Evolutionary conservation across 2,888 invertebrate genomes (phyloP).

Genomic region (Drosophila mettleri): DNA sequence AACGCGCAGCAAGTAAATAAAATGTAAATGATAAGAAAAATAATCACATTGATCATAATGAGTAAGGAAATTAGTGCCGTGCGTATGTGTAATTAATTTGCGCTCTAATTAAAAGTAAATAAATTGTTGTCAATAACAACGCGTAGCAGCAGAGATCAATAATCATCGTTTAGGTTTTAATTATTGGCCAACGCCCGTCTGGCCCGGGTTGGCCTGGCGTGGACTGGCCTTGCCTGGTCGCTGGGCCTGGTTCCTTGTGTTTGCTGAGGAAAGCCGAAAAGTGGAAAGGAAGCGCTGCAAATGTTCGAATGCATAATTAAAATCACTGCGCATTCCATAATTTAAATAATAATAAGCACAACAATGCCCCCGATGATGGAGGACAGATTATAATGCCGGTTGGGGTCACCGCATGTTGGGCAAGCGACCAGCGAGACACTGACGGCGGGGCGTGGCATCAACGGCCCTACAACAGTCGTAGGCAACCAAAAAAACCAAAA

Average conservation of each 20-base stretch:
- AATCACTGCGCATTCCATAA: constrained; percentile 62
- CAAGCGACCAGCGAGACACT: constrained; percentile 1
- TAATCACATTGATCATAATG: constrained; percentile 2
- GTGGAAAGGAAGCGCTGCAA: constrained; percentile 27
- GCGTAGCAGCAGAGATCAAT: constrained; percentile 27
- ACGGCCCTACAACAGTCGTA: constrained; percentile 38
- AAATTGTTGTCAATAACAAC: constrained; percentile 34
- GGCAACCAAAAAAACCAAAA: constrained; percentile 24
- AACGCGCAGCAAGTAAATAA: constrained; percentile 1
- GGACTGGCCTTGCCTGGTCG: too few species aligned
- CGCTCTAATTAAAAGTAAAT: constrained; percentile 60
- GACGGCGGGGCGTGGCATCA: constrained; percentile 21
- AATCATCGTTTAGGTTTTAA: constrained; percentile 39
- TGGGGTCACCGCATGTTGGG: constrained; percentile 26
- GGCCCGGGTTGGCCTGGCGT: too few species aligned
- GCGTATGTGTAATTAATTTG: constrained; percentile 54
- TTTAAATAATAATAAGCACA: constrained; percentile 70
- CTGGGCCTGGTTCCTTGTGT: too few species aligned
- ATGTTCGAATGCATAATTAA: constrained; percentile 70
- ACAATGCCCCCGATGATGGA: constrained; percentile 50
- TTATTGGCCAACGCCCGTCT: constrained; percentile 16
- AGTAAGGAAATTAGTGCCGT: constrained; percentile 4
- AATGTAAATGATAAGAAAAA: neutral
- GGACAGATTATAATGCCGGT: constrained; percentile 54
- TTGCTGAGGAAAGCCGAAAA: constrained; percentile 3